Percentiles rank a stretch among this genome's conserved stretches.
phyloP scores from a whole-genome alignment of 2,797 vertebrate species.

The Pangasius larnaudii region DNA sequence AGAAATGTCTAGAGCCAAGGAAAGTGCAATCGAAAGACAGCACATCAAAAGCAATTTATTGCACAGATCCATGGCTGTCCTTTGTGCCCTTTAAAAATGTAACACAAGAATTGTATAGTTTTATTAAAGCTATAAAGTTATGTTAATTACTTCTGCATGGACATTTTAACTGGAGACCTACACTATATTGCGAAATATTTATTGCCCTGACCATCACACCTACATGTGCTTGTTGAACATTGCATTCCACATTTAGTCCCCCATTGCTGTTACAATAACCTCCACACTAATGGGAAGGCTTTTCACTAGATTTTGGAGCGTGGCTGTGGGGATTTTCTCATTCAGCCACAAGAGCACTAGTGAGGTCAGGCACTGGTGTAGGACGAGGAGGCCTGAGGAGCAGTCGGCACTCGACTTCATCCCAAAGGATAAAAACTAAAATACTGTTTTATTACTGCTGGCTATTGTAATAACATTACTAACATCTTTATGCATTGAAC shows the following conservation, averaged over 20 bases:
- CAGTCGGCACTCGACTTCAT: background rate
- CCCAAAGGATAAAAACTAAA: background rate
- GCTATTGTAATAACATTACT: background rate
- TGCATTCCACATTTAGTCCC: background rate
- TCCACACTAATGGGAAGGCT: background rate
- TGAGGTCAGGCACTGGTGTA: background rate
- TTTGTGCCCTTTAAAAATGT: conserved; percentile 38
- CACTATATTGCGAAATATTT: background rate
- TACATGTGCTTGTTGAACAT: background rate
- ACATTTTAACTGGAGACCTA: background rate
- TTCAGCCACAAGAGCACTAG: background rate
- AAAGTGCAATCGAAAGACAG: conserved; percentile 25
- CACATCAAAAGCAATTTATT: conserved; percentile 36
- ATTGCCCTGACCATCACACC: background rate
- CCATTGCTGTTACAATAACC: background rate
- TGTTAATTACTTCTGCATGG: background rate
- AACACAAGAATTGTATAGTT: background rate
- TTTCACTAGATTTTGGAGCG: background rate
- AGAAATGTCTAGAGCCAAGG: conserved; percentile 10
- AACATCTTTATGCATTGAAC: background rate
- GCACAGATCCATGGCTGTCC: conserved; percentile 46
- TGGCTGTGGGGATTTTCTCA: too few species aligned
- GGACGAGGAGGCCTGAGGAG: too few species aligned
- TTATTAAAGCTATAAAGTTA: conserved; percentile 11
- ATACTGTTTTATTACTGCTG: background rate